Evolutionary conservation across 2,797 vertebrate genomes (phyloP), one percentile per base, ranked within the genome.

Genomic region (Sparidentex hasta): DNA sequence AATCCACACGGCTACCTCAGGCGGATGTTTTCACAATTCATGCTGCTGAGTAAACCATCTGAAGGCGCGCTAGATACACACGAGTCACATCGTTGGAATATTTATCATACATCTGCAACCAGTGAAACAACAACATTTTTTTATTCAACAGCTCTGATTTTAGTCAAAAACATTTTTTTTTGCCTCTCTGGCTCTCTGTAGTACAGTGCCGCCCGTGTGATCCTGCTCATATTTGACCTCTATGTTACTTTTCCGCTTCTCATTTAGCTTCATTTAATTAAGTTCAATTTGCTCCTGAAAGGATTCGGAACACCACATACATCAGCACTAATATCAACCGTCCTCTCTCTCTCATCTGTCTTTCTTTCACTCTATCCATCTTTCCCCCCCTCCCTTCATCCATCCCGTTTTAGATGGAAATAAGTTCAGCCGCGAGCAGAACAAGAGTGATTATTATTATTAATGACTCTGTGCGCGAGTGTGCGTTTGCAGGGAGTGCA

Each of bases 371-470:
- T 65, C 67, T 14, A 64, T 74, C 73, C 56, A 56, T 77, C 63
- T 33, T 50, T 58, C 61, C 46, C 33, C 21, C 21, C 20, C 38
- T 58, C 16, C 61, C 56, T 72, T 51, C 74, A 81, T 81, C 76
- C 62, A 29, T 75, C 58, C 67, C 79, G 57, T 73, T 83, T 80
- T 54, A 76, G 51, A 87, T 85, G 80, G 57, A 84, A 85, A 83
- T 85, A 59, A 59, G 68, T 83, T 84, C 43, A 67, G 66, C 65
- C 21, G 55, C 66, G 43, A 84, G 81, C 81, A 83, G 71, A 79
- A 81, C 51, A 71, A 75, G 9, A 13, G 58, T 76, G 61, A 83
- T 80, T 65, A 84, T 78, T 76, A 43, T 80, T 80, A 84, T 84
- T 79, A 81, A 82, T 78, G 76, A 69, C 71, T 65, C 5, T 57